Percentiles rank a stretch among this genome's conserved stretches.
Evolutionary conservation across 2,797 vertebrate genomes (phyloP).

Genomic region (Myotis pilosus): DNA sequence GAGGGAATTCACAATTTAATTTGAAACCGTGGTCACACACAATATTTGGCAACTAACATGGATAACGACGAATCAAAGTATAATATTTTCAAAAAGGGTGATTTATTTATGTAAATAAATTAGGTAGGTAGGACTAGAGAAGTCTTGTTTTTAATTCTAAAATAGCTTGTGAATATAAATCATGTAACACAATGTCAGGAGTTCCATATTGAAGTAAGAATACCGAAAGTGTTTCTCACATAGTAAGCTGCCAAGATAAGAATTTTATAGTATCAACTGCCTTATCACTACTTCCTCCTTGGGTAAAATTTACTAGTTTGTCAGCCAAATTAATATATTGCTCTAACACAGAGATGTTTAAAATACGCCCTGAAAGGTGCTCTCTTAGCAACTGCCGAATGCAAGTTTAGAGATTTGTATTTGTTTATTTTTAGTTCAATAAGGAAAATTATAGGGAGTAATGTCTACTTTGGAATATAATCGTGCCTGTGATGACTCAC

Average conservation of each 20-base stretch:
- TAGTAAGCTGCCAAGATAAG: slow-evolving; percentile 54
- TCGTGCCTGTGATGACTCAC: not conserved
- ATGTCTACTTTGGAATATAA: not conserved
- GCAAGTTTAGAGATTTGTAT: not conserved
- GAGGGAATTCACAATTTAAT: not conserved
- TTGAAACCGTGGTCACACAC: not conserved
- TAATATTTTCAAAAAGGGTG: slow-evolving; percentile 19
- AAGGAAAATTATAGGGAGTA: slow-evolving; percentile 18
- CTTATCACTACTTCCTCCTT: slow-evolving; percentile 73
- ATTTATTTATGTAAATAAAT: slow-evolving; percentile 8
- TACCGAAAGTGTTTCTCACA: slow-evolving; percentile 8
- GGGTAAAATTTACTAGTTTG: slow-evolving; percentile 70
- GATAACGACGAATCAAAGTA: slow-evolving; percentile 21
- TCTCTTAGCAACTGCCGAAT: not conserved
- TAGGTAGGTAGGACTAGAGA: not conserved
- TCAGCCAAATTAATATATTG: slow-evolving; percentile 63
- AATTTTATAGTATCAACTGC: slow-evolving; percentile 51
- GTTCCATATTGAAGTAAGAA: slow-evolving; percentile 29
- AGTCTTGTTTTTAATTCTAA: slow-evolving; percentile 71
- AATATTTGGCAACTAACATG: not conserved
- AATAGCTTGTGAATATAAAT: slow-evolving; percentile 70
- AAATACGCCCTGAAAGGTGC: not conserved
- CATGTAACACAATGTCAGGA: slow-evolving; percentile 51
- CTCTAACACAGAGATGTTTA: slow-evolving; percentile 42
- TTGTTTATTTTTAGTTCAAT: not conserved